Percentiles rank a stretch among this genome's conserved stretches.
Conservation (phyloP, 2,113 vertebrate species). For the Herpetotheres cachinnans region DNA sequence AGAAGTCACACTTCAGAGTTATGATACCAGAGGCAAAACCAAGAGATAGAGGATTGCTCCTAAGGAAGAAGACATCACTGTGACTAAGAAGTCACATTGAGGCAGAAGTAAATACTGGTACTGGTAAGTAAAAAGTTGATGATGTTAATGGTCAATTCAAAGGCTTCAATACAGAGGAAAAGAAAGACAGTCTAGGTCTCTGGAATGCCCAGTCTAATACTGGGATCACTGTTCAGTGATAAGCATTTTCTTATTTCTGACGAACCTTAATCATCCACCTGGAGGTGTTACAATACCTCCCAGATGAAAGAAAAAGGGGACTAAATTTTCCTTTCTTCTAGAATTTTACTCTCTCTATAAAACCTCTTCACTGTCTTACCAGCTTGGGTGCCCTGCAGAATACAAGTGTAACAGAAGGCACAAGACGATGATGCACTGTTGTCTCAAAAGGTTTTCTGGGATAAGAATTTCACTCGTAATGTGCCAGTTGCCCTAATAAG, state of each 20-base stretch:
- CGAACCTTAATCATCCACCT: not conserved
- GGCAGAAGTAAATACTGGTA: not conserved
- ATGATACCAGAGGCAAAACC: not conserved
- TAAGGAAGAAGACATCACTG: not conserved
- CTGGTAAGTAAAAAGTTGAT: not conserved
- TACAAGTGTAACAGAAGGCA: not conserved
- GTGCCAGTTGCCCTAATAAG: not conserved
- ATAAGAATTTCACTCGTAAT: not conserved
- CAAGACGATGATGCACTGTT: not conserved
- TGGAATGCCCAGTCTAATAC: not conserved
- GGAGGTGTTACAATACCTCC: not conserved
- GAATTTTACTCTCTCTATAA: not conserved
- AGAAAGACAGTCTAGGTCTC: not conserved
- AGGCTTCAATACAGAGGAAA: not conserved
- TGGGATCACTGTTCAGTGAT: not conserved
- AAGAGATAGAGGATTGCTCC: not conserved
- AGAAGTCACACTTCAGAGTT: not conserved
- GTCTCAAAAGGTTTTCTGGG: not conserved
- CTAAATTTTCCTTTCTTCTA: not conserved
- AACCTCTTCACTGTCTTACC: not conserved
- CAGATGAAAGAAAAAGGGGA: not conserved
- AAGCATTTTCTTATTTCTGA: not conserved
- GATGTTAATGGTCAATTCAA: not conserved
- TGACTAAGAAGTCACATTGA: not conserved
- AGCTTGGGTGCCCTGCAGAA: not conserved